Evolutionary conservation across 1,140 invertebrate species (phyloP).

Genomic region (Pemphigus obesinymphae): DNA sequence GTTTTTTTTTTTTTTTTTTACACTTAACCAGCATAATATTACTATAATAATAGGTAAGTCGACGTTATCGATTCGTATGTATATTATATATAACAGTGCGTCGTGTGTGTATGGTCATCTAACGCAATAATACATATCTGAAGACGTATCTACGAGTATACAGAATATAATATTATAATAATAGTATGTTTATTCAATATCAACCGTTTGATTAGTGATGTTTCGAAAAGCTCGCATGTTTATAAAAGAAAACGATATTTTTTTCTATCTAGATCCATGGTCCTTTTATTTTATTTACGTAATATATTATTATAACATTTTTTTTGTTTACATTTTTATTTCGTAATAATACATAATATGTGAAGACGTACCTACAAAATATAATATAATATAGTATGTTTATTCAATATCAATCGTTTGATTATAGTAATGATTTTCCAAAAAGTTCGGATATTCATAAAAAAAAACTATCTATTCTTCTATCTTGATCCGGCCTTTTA

Average conservation of each 20-base stretch:
- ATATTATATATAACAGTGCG: neutral
- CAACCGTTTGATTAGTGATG: neutral
- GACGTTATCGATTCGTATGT: neutral
- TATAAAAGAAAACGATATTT: too few relatives aligned
- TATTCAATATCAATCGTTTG: too few relatives aligned
- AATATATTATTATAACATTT: too few relatives aligned
- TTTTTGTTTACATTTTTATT: too few relatives aligned
- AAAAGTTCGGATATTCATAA: neutral
- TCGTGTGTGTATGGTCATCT: neutral
- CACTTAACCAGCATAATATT: neutral
- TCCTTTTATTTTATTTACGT: too few relatives aligned
- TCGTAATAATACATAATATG: too few relatives aligned
- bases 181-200: neutral
- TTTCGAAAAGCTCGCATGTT: conserved; percentile 6
- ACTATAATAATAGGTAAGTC: neutral
- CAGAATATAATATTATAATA: neutral
- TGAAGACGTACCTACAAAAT: too few relatives aligned
- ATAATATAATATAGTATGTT: too few relatives aligned
- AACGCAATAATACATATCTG: neutral
- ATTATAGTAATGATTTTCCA: too few relatives aligned
- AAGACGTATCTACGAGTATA: neutral
- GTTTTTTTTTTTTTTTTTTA: too few relatives aligned
- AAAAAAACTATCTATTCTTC: neutral
- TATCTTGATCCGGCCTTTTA: neutral
- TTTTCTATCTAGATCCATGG: too few relatives aligned